Evolutionary conservation across 1,140 invertebrate species (phyloP).

Genomic region (Augochlora pura): DNA sequence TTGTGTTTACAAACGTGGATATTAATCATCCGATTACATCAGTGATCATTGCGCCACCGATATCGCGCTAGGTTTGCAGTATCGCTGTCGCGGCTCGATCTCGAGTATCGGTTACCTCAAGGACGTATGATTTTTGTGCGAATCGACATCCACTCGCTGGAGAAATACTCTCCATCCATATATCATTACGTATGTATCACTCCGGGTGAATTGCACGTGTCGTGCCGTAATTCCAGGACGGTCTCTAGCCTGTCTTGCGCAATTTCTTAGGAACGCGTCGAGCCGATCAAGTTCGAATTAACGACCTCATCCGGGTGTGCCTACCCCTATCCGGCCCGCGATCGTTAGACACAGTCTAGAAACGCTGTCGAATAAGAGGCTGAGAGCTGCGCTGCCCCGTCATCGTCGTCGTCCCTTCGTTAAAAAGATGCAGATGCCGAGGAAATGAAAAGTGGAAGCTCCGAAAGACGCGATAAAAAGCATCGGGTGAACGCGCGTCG

Average conservation of each 20-base stretch:
- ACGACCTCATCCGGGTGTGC: conserved; percentile 8
- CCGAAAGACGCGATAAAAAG: background rate
- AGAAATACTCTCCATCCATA: conserved; percentile 46
- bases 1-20: conserved; percentile 17
- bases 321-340: background rate
- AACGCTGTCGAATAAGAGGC: background rate
- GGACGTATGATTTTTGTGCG: conserved; percentile 49
- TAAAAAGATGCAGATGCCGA: conserved; percentile 42
- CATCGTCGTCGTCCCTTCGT: conserved; percentile 16
- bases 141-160: conserved; percentile 6
- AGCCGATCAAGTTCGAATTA: conserved; percentile 26
- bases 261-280: conserved; percentile 11
- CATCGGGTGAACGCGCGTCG: background rate
- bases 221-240: conserved; percentile 12
- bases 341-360: background rate
- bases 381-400: conserved; percentile 2
- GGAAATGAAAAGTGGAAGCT: background rate
- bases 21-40: conserved; percentile 22
- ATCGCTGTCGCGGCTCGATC: conserved; percentile 46
- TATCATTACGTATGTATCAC: background rate
- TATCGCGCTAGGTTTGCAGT: conserved; percentile 55
- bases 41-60: conserved; percentile 53
- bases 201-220: conserved; percentile 11
- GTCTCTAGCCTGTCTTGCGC: background rate
- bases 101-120: conserved; percentile 52